A percentile compares a stretch with the other conserved stretches of the same genome.
phyloP scores from a whole-genome alignment of 53 echinoderm and acorn worm genomes.

The Temnopleurus reevesii region DNA sequence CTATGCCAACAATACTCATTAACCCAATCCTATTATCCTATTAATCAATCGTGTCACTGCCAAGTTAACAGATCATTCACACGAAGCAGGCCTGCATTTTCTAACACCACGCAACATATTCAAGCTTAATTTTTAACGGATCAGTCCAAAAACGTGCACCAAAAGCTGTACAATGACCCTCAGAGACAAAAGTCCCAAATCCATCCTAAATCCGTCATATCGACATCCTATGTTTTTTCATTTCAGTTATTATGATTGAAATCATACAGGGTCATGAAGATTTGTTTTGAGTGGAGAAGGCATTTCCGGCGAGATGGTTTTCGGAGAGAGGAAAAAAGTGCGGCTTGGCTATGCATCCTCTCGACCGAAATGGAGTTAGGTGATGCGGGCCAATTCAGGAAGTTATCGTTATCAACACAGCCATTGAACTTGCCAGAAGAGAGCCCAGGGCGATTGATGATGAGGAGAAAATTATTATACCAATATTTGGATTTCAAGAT shows the following conservation, averaged over 20 bases:
- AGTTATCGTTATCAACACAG: neutral
- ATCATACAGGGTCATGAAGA: constrained; percentile 22
- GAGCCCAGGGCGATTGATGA: neutral
- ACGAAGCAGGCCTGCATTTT: neutral
- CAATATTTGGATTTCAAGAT: neutral
- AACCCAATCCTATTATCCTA: neutral
- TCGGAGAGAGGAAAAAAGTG: neutral
- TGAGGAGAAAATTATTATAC: neutral
- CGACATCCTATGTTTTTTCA: neutral
- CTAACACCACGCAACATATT: neutral
- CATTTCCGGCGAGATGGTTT: neutral
- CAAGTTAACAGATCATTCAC: neutral
- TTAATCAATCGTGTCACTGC: neutral
- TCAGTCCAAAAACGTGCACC: neutral
- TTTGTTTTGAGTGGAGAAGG: constrained; percentile 22
- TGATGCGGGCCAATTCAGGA: neutral
- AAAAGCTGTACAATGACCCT: neutral
- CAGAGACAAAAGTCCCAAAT: constrained; percentile 22
- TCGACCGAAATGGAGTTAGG: neutral
- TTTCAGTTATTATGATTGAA: neutral
- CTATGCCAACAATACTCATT: too few relatives aligned
- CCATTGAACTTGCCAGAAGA: neutral
- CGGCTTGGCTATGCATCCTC: constrained; percentile 7
- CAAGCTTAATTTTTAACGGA: neutral
- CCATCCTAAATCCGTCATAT: neutral